Evolutionary conservation across 1,140 invertebrate species (phyloP).

Genomic region (Drosophila sucinea): DNA sequence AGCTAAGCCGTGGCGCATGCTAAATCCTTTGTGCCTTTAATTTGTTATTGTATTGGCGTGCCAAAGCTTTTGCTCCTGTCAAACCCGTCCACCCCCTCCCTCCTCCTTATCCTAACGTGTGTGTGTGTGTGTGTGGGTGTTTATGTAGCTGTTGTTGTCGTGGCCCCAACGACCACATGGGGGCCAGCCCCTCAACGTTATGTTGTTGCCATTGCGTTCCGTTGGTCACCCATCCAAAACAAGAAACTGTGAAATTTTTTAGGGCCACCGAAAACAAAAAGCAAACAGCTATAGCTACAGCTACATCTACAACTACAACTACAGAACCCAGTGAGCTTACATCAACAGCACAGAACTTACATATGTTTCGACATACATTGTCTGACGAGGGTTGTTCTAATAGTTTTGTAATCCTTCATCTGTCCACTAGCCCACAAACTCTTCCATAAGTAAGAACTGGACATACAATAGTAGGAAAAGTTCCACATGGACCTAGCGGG

Average conservation of each 20-base stretch:
- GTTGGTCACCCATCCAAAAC: constrained; percentile 45
- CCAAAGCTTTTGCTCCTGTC: constrained; percentile 39
- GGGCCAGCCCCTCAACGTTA: constrained; percentile 32
- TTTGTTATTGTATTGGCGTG: constrained; percentile 79
- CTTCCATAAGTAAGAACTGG: too few relatives aligned
- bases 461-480: too few relatives aligned
- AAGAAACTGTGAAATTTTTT: constrained; percentile 77
- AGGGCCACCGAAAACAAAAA: constrained; percentile 62
- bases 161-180: constrained; percentile 61
- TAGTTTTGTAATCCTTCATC: background rate
- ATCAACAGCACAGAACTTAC: constrained; percentile 27
- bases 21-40: constrained; percentile 78
- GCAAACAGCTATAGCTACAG: constrained; percentile 36
- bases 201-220: constrained; percentile 3
- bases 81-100: background rate
- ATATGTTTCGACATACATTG: constrained; percentile 3
- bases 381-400: background rate
- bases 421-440: too few relatives aligned
- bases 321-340: constrained; percentile 15
- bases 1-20: constrained; percentile 70
- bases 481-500: too few relatives aligned
- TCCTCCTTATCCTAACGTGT: background rate
- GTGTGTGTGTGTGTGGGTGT: constrained; percentile 9
- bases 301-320: constrained; percentile 28
- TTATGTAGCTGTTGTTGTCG: constrained; percentile 64